A percentile compares a stretch with the other conserved stretches of the same genome.
Evolutionary conservation across 2,888 invertebrate genomes (phyloP).

Genomic region (Crossocerus cetratus): DNA sequence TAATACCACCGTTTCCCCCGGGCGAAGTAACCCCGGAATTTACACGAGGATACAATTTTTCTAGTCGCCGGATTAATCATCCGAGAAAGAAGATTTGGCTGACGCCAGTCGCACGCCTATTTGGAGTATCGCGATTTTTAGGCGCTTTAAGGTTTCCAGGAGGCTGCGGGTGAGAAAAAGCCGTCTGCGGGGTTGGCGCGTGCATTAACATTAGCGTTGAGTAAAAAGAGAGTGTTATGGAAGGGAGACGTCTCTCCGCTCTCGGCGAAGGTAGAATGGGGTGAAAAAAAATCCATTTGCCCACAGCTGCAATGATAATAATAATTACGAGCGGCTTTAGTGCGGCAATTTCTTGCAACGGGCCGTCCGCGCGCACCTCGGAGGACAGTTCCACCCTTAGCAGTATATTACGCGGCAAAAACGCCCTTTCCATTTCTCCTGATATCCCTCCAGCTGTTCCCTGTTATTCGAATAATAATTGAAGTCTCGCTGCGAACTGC

Average conservation of each 20-base stretch:
- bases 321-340: slow-evolving; percentile 26
- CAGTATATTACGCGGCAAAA: too few relatives aligned
- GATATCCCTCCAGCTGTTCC: neutral
- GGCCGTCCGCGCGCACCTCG: neutral
- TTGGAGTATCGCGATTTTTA: too few relatives aligned
- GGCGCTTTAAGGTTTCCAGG: too few relatives aligned
- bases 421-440: neutral
- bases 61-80: too few relatives aligned
- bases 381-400: too few relatives aligned
- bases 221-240: slow-evolving; percentile 21
- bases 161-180: neutral
- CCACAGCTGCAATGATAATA: slow-evolving; percentile 21
- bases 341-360: slow-evolving; percentile 1
- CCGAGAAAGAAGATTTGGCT: too few relatives aligned
- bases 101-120: too few relatives aligned
- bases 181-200: neutral
- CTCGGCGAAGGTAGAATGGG: neutral
- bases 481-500: too few relatives aligned
- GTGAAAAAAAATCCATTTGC: slow-evolving; percentile 21
- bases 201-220: slow-evolving; percentile 18
- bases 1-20: too few relatives aligned
- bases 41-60: too few relatives aligned
- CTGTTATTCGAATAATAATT: too few relatives aligned
- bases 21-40: too few relatives aligned
- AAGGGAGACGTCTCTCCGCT: slow-evolving; percentile 14